Conservation (phyloP, 2,113 vertebrate genomes). For the Triplophysa rosa region DNA sequence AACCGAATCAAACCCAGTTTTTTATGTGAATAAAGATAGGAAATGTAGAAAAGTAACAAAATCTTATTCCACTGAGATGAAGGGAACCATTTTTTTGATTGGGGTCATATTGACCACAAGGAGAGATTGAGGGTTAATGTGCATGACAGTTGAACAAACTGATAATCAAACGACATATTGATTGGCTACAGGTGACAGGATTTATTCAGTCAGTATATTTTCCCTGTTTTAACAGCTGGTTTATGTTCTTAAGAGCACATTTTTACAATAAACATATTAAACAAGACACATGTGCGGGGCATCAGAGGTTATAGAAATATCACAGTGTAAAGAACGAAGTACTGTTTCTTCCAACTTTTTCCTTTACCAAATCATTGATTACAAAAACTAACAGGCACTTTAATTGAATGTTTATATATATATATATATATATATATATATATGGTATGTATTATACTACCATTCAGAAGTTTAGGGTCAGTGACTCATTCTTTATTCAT, state of each 20-base stretch:
- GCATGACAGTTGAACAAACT: not conserved
- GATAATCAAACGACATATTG: not conserved
- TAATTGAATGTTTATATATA: not conserved
- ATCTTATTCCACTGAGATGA: too few species aligned
- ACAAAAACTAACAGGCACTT: constrained; percentile 5
- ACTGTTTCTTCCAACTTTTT: not conserved
- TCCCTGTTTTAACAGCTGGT: not conserved
- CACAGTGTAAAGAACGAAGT: not conserved
- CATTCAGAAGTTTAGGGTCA: too few species aligned
- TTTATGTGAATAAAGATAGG: too few species aligned
- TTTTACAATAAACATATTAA: not conserved
- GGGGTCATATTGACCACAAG: too few species aligned
- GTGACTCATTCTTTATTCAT: too few species aligned
- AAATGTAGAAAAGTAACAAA: too few species aligned
- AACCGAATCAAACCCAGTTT: too few species aligned
- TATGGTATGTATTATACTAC: not conserved
- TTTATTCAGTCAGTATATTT: not conserved
- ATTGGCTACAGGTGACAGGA: not conserved
- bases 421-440: too few species aligned
- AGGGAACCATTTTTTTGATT: too few species aligned
- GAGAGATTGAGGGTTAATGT: too few species aligned
- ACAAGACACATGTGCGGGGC: not conserved
- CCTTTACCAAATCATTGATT: not conserved
- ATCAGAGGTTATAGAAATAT: constrained; percentile 1
- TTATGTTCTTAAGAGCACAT: not conserved